Base-by-base conservation (phyloP, 2,113 vertebrate species). In the Physeter macrocephalus region DNA sequence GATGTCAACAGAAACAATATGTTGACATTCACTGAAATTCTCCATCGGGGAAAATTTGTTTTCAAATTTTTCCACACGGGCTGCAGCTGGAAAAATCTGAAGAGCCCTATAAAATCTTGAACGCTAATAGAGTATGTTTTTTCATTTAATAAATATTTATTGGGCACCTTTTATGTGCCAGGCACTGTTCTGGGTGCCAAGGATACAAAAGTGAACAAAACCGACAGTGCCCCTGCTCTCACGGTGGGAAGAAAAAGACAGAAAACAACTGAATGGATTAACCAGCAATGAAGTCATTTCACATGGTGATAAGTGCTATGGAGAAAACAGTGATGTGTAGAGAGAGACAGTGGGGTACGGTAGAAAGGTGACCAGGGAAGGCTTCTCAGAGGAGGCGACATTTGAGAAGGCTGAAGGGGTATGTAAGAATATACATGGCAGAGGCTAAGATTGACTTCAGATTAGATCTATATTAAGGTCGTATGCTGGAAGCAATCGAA, bases 1-100 rank as follows among this genome's bases (percentile, higher is more conserved):
- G 94, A 96, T 95, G 96, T 92, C 93, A 97, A 90, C 83, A 92
- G 92, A 93, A 96, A 82, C 91, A 96, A 17, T 80, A 92, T 92
- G 89, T 95, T 94, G 92, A 95, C 54, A 72, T 3, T 31, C 95
- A 67, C 80, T 39, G 80, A 97, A 96, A 95, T 95, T 89, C 87
- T 92, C 69, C 90, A 88, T 75, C 0, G 2, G 97, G 62, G 57
- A 90, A 94, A 84, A 94, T 97, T 88, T 92, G 78, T 95, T 94
- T n/a, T n/a, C n/a, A n/a, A n/a, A n/a, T n/a, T n/a, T n/a, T 95
- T 97, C 92, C 80, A 74, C 43, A 23, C 27, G 84, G 83, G 29
- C 69, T 87, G 87, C 61, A 57, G 59, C 64, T 71, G 9, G 59
- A 67, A 94, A 77, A 92, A 88, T 95, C 52, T 71, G 59, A 93